Evolutionary conservation across 2,888 invertebrate species (phyloP).

Genomic region (Deroplatys truncata): DNA sequence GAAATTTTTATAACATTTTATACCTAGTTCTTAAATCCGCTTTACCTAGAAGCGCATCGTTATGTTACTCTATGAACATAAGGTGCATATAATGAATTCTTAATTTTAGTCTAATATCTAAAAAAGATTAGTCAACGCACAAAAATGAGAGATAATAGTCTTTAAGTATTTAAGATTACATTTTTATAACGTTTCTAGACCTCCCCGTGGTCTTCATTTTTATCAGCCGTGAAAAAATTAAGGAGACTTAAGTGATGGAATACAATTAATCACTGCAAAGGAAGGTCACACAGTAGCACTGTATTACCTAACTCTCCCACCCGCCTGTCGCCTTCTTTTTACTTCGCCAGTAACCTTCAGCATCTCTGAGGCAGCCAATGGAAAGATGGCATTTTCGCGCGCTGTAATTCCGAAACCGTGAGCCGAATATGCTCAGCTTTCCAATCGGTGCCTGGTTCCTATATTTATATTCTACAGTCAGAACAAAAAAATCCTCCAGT

Average conservation of each 20-base stretch:
- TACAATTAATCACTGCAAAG: not conserved
- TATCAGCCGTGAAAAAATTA: not conserved
- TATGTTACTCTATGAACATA: no score
- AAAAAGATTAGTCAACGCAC: no score
- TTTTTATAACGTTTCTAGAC: no score
- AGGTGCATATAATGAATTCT: no score
- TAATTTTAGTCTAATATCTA: no score
- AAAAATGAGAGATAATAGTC: no score
- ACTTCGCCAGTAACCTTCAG: not conserved
- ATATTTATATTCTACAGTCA: not conserved
- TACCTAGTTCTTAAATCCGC: no score
- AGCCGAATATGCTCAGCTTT: not conserved
- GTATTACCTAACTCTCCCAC: not conserved
- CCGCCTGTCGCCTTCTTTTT: not conserved
- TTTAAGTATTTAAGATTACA: no score
- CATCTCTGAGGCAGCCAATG: not conserved
- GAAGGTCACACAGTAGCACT: not conserved
- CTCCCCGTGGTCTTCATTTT: no score
- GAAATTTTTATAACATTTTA: no score
- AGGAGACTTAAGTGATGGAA: not conserved
- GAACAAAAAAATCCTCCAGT: no score
- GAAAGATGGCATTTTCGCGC: not conserved
- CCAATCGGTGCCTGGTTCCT: not conserved
- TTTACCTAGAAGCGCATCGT: no score
- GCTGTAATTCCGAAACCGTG: not conserved